Base-by-base conservation (phyloP, 2,888 invertebrate genomes). In the Theodoxus fluviatilis region DNA sequence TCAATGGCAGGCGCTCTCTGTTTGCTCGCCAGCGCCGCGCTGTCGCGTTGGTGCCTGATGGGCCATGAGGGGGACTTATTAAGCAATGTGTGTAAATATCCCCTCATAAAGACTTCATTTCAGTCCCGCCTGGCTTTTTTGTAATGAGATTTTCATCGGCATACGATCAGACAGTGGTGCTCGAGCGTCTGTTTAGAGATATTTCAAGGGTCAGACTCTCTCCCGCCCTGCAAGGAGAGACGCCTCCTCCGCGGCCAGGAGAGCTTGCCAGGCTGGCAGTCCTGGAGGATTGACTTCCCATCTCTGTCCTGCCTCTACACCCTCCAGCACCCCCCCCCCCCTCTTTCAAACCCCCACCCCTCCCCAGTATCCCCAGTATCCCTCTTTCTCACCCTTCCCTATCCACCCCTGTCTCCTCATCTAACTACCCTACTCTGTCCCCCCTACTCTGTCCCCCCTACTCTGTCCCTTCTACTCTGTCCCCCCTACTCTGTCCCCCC, bases 21-120 rank as follows among this genome's bases (percentile, higher is more conserved):
- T 78, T 78, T 77, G 71, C 73, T 43, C 63, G 70, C 71, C 57
- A 69, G 78, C 78, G 78, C 77, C 78, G 72, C 68, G 49, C 59
- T 47, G 77, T 67, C 77, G 74, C 73, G 38, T 40, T 28, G 38
- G 49, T 47, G 71, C 73, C 74, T 76, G 76, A 73, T 72, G 47
- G 59, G 67, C 68, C 73, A 70, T 73, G 71, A 31, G 71, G 37
- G 37, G 52, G 38, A 69, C 71, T 71, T 71, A 73, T 73, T 70
- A 73, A 64, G 38, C 69, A 59, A 55, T 61, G 66, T 68, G 70
- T 70, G 70, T 67, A 69, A 73, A 73, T 69, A 73, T 70, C 59
- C 40, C 63, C 61, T 37, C 63, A 63, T 69, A 69, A 69, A 69
- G 69, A 69, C 40, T 61, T 69, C 49, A 69, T 63, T 69, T 52